Conservation (phyloP, 2,113 vertebrate species). For the Pedetes capensis region DNA sequence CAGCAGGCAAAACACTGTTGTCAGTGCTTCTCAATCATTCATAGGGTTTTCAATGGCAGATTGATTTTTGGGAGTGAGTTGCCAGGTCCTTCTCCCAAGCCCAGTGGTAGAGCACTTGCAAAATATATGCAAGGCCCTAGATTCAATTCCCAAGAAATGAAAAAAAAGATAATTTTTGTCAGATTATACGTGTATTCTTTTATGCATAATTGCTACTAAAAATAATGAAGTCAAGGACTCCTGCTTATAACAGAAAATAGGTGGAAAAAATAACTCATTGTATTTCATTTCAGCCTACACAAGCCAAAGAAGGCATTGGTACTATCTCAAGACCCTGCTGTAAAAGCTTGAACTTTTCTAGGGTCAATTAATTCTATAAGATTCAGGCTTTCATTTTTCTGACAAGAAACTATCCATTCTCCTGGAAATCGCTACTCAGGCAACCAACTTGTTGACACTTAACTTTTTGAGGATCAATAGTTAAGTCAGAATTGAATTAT, state of each 20-base stretch:
- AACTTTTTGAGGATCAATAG: conserved; percentile 65
- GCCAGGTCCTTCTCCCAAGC: no score
- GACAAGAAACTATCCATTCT: conserved; percentile 27
- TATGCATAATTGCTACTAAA: conserved; percentile 45
- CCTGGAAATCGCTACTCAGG: conserved; percentile 20
- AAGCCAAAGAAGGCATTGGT: conserved; percentile 13
- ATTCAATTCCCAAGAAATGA: no score
- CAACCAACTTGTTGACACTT: conserved; percentile 48
- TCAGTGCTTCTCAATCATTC: no score
- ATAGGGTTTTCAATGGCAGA: no score
- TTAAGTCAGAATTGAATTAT: conserved; percentile 57
- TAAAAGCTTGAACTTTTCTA: conserved; percentile 56
- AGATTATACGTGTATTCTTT: conserved; percentile 55
- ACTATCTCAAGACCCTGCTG: conserved; percentile 33
- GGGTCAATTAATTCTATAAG: conserved; percentile 60
- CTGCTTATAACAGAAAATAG: conserved; percentile 44
- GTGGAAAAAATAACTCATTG: conserved; percentile 31
- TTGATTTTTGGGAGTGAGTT: no score
- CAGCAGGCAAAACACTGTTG: no score
- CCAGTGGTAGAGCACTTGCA: no score
- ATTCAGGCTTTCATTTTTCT: conserved; percentile 45
- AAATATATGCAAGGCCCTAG: no score
- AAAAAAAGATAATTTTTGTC: conserved; percentile 58
- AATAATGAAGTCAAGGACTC: conserved; percentile 31
- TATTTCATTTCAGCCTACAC: conserved; percentile 37